Percentiles rank a stretch among this genome's conserved stretches.
These are phyloP conservation scores for Andricus quercusramuli DNA, from an alignment of 2,888 invertebrate species.

Conservation along the genomic window DNA sequence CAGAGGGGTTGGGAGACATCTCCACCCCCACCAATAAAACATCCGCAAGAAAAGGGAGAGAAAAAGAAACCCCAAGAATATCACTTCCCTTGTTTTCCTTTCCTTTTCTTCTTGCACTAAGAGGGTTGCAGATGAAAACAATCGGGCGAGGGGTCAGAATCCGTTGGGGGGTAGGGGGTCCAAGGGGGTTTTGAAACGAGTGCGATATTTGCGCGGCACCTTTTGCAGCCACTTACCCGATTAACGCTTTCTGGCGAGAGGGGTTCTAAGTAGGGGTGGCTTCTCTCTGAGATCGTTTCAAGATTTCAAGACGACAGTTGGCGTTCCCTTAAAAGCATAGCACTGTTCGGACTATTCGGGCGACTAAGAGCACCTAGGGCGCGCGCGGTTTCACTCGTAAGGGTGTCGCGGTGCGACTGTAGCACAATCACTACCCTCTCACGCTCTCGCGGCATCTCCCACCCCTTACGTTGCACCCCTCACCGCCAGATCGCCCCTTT, in stretches of 20 bases:
- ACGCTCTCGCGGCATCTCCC: slow-evolving; percentile 66
- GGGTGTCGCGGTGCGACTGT: slow-evolving; percentile 78
- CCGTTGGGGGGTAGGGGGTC: not conserved
- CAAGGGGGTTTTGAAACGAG: not conserved
- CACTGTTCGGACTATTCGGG: slow-evolving; percentile 60
- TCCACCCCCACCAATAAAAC: not conserved
- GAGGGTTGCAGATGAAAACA: not conserved
- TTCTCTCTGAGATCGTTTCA: slow-evolving; percentile 41
- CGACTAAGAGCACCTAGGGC: slow-evolving; percentile 51
- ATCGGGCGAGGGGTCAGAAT: not conserved
- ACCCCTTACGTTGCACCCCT: slow-evolving; percentile 49
- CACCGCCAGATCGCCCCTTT: slow-evolving; percentile 48
- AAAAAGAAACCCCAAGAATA: slow-evolving; percentile 6
- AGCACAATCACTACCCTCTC: slow-evolving; percentile 76
- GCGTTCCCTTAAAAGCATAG: slow-evolving; percentile 59
- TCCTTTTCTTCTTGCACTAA: not conserved
- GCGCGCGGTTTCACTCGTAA: slow-evolving; percentile 73
- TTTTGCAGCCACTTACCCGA: slow-evolving; percentile 48
- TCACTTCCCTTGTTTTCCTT: not conserved
- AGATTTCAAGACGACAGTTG: slow-evolving; percentile 45
- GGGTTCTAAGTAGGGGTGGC: slow-evolving; percentile 29
- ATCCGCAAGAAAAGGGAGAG: slow-evolving; percentile 32
- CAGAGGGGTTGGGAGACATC: slow-evolving; percentile 56
- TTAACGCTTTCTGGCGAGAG: slow-evolving; percentile 44
- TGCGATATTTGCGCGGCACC: slow-evolving; percentile 15